These are phyloP conservation scores for Phaetusa simplex DNA, from an alignment of 2,113 vertebrate species.

Conservation along the genomic window DNA sequence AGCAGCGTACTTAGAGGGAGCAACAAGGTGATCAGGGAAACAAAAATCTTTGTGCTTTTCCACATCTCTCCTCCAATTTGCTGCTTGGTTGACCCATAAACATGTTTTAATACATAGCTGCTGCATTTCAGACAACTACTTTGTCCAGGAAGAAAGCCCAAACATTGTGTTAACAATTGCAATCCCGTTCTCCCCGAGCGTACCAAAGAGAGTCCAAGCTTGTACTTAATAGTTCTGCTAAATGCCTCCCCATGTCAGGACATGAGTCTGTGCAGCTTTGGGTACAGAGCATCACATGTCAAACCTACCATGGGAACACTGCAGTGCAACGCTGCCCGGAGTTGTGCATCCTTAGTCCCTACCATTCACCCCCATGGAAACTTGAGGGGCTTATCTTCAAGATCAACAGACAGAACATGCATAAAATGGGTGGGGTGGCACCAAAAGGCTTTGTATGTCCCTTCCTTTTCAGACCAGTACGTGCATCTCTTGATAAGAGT, in stretches of 20 bases:
- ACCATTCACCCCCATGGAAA: no score
- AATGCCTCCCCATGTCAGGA: no score
- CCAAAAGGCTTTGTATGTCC: neutral
- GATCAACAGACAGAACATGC: neutral
- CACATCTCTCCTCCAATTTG: neutral
- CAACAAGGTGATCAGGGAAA: neutral
- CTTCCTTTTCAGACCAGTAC: neutral
- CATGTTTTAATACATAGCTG: neutral
- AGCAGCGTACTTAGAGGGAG: neutral
- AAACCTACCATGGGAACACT: neutral
- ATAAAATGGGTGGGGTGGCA: neutral
- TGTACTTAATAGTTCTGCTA: neutral
- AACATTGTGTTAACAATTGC: neutral
- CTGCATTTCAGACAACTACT: neutral
- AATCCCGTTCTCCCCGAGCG: neutral
- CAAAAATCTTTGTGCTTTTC: neutral
- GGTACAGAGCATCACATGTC: neutral
- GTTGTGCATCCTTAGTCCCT: neutral
- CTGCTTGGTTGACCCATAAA: neutral
- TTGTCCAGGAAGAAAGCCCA: neutral
- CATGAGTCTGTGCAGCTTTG: neutral
- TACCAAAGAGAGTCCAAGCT: neutral
- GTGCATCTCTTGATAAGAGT: neutral
- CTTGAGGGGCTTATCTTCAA: neutral
- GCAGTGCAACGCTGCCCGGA: neutral